Conservation (phyloP, 1,140 invertebrate species). For the Acromyrmex heyeri region DNA sequence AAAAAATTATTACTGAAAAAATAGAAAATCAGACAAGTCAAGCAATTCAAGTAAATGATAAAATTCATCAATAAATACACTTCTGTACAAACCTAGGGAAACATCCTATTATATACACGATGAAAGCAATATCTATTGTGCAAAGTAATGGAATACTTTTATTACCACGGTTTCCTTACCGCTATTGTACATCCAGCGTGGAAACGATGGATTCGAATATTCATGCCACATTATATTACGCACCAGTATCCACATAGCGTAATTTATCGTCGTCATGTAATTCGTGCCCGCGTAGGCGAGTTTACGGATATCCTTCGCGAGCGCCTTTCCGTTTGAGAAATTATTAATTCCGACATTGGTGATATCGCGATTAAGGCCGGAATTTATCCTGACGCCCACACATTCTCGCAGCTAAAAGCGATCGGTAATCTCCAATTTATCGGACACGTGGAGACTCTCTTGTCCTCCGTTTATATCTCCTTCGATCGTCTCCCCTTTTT, state of each 20-base stretch:
- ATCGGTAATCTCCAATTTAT: constrained; percentile 75
- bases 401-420: constrained; percentile 58
- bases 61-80: neutral
- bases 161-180: neutral
- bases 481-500: constrained; percentile 1
- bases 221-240: constrained; percentile 19
- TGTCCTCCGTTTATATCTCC: constrained; percentile 39
- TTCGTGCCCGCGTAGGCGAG: constrained; percentile 37
- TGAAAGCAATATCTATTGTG: constrained; percentile 30
- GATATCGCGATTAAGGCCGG: constrained; percentile 66
- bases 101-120: neutral
- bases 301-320: constrained; percentile 36
- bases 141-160: constrained; percentile 28
- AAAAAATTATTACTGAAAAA: neutral
- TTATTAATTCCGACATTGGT: constrained; percentile 73
- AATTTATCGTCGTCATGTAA: constrained; percentile 64
- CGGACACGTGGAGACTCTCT: constrained; percentile 25
- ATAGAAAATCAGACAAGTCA: neutral
- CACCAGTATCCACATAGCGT: neutral
- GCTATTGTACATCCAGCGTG: constrained; percentile 1
- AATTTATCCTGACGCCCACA: constrained; percentile 73
- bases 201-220: constrained; percentile 38
- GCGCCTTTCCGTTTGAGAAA: constrained; percentile 56
- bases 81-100: constrained; percentile 3
- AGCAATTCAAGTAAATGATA: neutral